These are phyloP conservation scores for Chrysina gloriosa DNA, from an alignment of 2,888 invertebrate species.

Conservation along the genomic window DNA sequence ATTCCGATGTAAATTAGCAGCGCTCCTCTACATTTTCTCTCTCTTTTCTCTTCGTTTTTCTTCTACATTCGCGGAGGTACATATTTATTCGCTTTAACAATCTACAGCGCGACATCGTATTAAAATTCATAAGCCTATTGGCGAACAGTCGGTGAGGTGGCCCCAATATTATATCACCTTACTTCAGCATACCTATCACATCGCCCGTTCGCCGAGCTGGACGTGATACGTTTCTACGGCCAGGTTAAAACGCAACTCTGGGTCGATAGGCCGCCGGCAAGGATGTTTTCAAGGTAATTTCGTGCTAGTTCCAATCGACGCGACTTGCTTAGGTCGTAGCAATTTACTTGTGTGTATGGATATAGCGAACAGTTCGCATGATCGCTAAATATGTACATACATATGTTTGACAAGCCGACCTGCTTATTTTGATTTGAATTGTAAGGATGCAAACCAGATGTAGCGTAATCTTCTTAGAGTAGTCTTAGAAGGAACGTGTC, in stretches of 20 bases:
- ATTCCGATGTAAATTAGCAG: background rate
- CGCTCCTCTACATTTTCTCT: too few species aligned
- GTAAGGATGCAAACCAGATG: too few species aligned
- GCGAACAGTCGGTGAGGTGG: background rate
- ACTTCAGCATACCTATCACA: background rate
- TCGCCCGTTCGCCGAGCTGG: background rate
- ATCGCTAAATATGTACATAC: too few species aligned
- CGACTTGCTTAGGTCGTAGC: background rate
- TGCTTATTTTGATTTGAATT: too few species aligned
- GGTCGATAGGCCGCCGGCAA: slow-evolving; percentile 24
- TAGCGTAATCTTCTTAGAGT: too few species aligned
- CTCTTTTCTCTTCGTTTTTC: too few species aligned
- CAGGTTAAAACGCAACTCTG: slow-evolving; percentile 1
- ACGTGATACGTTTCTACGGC: background rate
- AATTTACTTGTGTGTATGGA: background rate
- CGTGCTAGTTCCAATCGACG: background rate
- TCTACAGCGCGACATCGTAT: background rate
- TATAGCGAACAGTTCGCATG: background rate
- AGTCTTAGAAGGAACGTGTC: too few species aligned
- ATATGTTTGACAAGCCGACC: too few species aligned
- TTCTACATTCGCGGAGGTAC: too few species aligned
- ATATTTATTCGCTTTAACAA: background rate
- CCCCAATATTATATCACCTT: slow-evolving; percentile 12
- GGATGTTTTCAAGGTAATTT: slow-evolving; percentile 15
- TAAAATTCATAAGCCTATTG: background rate